A percentile compares a stretch with the other conserved stretches of the same genome.
Conservation (phyloP, 2,888 invertebrate species). For the Chrysolina oricalcia region DNA sequence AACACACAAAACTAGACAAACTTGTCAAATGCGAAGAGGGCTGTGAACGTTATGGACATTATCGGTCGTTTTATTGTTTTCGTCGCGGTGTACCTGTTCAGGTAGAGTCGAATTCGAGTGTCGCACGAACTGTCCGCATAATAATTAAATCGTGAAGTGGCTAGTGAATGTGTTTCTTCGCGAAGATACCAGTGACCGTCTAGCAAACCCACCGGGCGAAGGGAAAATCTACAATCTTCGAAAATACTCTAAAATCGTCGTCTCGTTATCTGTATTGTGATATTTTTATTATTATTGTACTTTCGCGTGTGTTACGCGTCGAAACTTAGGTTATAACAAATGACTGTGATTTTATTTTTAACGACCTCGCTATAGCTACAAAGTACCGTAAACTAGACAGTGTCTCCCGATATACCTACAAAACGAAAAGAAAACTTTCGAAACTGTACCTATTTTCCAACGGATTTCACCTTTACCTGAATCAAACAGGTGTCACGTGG, state of each 20-base stretch:
- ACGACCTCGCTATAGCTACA: constrained; percentile 4
- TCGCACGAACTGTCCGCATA: background rate
- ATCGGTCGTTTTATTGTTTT: constrained; percentile 46
- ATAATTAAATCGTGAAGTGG: constrained; percentile 30
- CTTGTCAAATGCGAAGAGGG: constrained; percentile 57
- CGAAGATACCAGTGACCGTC: background rate
- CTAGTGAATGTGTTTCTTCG: constrained; percentile 42
- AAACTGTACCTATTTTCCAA: constrained; percentile 31
- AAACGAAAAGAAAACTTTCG: constrained; percentile 25
- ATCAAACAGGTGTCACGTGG: constrained; percentile 66
- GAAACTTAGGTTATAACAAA: constrained; percentile 58
- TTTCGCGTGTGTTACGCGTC: constrained; percentile 45
- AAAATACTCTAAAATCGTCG: constrained; percentile 24
- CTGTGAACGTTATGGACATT: constrained; percentile 58
- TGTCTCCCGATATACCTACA: background rate
- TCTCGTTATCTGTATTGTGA: constrained; percentile 51
- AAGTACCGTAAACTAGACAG: background rate
- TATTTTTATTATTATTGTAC: constrained; percentile 51
- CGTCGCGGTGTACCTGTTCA: constrained; percentile 27
- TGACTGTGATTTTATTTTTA: constrained; percentile 31
- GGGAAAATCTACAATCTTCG: constrained; percentile 26
- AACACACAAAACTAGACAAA: constrained; percentile 52
- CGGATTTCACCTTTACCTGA: constrained; percentile 46
- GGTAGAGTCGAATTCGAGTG: constrained; percentile 20
- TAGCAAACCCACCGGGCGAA: background rate